phyloP scores from a whole-genome alignment of 2,113 vertebrate genomes.

The Agapornis roseicollis region DNA sequence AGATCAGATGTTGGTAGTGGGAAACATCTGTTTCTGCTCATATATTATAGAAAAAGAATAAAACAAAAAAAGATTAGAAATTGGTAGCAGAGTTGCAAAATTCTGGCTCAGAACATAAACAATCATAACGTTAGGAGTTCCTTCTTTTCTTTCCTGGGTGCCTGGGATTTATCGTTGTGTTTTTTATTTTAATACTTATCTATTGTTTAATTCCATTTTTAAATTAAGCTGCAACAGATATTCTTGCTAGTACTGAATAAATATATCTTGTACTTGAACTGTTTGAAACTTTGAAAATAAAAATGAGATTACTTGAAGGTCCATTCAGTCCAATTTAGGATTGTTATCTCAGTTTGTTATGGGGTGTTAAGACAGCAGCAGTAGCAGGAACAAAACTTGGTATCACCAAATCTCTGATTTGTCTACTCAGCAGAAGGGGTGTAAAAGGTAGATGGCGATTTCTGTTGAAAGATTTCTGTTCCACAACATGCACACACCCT shows the following conservation, averaged over 20 bases:
- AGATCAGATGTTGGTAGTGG: constrained; percentile 4
- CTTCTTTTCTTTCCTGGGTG: neutral
- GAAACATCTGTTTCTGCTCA: constrained; percentile 43
- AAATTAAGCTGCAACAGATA: neutral
- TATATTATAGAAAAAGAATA: neutral
- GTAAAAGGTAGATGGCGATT: neutral
- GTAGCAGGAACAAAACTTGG: neutral
- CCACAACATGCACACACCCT: accelerated
- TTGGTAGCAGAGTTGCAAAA: neutral
- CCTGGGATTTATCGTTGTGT: neutral
- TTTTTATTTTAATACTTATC: neutral
- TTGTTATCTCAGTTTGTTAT: neutral
- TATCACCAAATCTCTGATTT: neutral
- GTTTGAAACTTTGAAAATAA: neutral
- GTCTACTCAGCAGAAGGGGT: neutral
- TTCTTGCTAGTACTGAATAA: neutral
- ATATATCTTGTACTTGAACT: neutral
- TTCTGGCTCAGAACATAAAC: neutral
- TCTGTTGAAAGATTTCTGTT: neutral
- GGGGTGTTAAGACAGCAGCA: neutral
- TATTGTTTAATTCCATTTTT: neutral
- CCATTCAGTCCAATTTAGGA: neutral
- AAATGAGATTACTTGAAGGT: neutral
- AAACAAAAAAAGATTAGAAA: neutral
- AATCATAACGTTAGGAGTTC: neutral